Percentiles rank a stretch among this genome's conserved stretches.
Evolutionary conservation across 92 coral and sea anemone genomes (phyloP).

Genomic region (Pocillopora grandis): DNA sequence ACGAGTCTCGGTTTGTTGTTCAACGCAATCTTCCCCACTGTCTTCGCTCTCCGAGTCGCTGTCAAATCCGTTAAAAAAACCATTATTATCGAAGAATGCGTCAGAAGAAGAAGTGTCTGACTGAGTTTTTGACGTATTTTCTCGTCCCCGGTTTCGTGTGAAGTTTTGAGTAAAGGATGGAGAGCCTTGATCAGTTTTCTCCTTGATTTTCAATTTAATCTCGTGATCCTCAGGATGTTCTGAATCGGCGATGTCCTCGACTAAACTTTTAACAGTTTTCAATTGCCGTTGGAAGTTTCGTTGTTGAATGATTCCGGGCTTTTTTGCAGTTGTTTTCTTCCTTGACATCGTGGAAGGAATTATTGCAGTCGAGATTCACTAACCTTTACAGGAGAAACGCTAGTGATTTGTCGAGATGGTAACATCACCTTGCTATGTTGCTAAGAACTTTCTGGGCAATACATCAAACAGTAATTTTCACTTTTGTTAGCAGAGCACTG

Average conservation of each 20-base stretch:
- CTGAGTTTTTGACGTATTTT: background rate
- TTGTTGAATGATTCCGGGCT: slow-evolving; percentile 2
- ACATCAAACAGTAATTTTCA: slow-evolving; percentile 7
- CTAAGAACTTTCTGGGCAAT: slow-evolving; percentile 1
- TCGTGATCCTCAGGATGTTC: slow-evolving; percentile 19
- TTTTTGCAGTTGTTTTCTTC: background rate
- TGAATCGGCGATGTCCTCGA: slow-evolving; percentile 27
- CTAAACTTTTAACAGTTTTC: slow-evolving; percentile 16
- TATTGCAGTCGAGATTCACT: background rate
- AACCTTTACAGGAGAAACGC: too few relatives aligned
- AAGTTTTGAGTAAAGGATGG: background rate
- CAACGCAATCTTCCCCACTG: slow-evolving; percentile 11
- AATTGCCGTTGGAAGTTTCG: slow-evolving; percentile 18
- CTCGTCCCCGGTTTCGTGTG: background rate
- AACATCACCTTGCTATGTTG: slow-evolving; percentile 10
- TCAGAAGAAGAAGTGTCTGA: background rate
- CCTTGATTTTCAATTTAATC: background rate
- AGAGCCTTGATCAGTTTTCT: background rate
- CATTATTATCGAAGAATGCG: background rate
- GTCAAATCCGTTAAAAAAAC: slow-evolving; percentile 1
- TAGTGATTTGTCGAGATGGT: background rate
- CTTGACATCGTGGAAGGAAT: slow-evolving; percentile 30
- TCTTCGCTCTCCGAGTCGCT: slow-evolving; percentile 45
- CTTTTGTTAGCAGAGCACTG: slow-evolving; percentile 28
- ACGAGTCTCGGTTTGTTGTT: slow-evolving; percentile 31